Percentiles rank a stretch among this genome's conserved stretches.
Evolutionary conservation across 2,797 vertebrate genomes (phyloP).

Genomic region (Cynodonichthys magdalenae): DNA sequence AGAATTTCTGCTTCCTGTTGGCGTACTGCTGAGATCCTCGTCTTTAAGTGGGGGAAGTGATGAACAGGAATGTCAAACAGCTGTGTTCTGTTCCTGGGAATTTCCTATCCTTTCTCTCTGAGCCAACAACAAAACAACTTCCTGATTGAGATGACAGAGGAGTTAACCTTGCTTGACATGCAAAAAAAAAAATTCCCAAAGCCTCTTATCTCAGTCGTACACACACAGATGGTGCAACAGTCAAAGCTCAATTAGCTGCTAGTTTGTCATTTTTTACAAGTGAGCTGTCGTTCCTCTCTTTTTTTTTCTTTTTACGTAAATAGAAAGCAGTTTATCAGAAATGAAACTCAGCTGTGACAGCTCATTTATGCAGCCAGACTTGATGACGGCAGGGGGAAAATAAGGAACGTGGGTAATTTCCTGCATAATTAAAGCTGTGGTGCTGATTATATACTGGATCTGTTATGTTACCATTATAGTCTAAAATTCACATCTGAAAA

Average conservation of each 20-base stretch:
- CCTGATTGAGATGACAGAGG: slow-evolving; percentile 55
- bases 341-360: slow-evolving; percentile 13
- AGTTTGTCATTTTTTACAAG: slow-evolving; percentile 50
- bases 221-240: slow-evolving; percentile 7
- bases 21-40: slow-evolving; percentile 30
- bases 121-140: slow-evolving; percentile 61
- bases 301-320: slow-evolving; percentile 23
- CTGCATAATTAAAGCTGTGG: slow-evolving; percentile 1
- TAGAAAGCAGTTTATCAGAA: not conserved
- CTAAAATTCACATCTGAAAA: too few relatives aligned
- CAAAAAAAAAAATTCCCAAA: slow-evolving; percentile 27
- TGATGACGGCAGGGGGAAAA: slow-evolving; percentile 13
- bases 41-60: slow-evolving; percentile 28
- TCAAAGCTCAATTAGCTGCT: not conserved
- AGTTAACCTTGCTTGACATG: slow-evolving; percentile 24
- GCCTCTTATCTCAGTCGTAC: slow-evolving; percentile 31
- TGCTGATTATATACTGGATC: slow-evolving; percentile 12
- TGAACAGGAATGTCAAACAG: slow-evolving; percentile 58
- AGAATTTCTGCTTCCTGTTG: slow-evolving; percentile 51
- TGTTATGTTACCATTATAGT: not conserved
- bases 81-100: slow-evolving; percentile 67
- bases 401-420: slow-evolving; percentile 2
- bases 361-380: slow-evolving; percentile 17
- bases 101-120: slow-evolving; percentile 64
- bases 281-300: not conserved